Evolutionary conservation across 2,113 vertebrate species (phyloP).

Genomic region (Rhodinocichla rosea): DNA sequence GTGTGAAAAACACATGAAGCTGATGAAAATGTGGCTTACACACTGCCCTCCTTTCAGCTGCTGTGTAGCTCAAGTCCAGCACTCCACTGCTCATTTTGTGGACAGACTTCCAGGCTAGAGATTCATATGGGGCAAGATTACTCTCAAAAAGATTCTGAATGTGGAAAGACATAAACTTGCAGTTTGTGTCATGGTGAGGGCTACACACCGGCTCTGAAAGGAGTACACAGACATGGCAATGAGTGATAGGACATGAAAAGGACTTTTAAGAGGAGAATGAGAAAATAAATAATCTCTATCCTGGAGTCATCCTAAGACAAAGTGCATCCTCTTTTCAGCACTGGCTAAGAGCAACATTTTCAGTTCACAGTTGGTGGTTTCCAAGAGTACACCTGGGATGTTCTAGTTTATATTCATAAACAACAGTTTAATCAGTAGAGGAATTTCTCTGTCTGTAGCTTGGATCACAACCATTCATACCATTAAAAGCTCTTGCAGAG

Average conservation of each 20-base stretch:
- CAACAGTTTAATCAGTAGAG: neutral
- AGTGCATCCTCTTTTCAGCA: neutral
- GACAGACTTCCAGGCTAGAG: neutral
- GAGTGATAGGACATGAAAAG: neutral
- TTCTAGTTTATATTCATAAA: neutral
- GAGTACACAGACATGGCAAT: neutral
- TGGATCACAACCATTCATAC: neutral
- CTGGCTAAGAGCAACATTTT: neutral
- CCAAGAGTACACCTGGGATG: neutral
- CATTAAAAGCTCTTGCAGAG: neutral
- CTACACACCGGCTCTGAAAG: neutral
- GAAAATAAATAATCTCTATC: neutral
- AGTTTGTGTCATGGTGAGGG: neutral
- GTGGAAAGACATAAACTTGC: neutral
- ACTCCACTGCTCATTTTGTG: neutral
- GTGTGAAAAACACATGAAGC: neutral
- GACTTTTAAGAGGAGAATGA: neutral
- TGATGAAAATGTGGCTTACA: neutral
- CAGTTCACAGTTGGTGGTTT: neutral
- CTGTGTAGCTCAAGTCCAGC: neutral
- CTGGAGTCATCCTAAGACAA: neutral
- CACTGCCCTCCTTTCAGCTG: neutral
- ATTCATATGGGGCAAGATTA: neutral
- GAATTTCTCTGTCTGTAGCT: neutral
- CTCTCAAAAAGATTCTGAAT: neutral